Percentiles rank a stretch among this genome's conserved stretches.
Evolutionary conservation across 2,797 vertebrate species (phyloP).

Genomic region (Brachyalestes nurse): DNA sequence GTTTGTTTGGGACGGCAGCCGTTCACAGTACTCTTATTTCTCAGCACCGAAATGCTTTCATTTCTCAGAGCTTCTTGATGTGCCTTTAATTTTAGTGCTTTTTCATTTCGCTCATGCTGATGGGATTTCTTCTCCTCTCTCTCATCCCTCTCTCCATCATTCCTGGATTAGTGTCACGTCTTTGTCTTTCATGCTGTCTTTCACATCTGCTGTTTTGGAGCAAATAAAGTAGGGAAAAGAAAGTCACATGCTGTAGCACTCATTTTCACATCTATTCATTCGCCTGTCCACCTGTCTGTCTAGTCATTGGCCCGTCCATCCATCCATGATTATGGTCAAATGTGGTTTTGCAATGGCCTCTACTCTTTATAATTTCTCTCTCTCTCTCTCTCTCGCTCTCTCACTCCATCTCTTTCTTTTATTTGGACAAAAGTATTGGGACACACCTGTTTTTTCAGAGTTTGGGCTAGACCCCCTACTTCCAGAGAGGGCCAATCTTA

Average conservation of each 20-base stretch:
- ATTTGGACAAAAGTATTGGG: too few species aligned
- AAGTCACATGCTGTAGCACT: not conserved
- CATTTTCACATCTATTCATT: not conserved
- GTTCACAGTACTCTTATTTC: slow-evolving; percentile 15
- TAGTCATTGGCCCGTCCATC: too few species aligned
- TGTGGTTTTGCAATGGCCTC: not conserved
- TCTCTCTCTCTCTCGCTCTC: slow-evolving; percentile 4
- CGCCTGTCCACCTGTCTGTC: not conserved
- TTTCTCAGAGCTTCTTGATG: slow-evolving; percentile 43
- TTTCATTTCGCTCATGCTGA: slow-evolving; percentile 42
- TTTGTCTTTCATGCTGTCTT: slow-evolving; percentile 11
- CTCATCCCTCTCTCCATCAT: slow-evolving; percentile 23
- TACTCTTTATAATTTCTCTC: not conserved
- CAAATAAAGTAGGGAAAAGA: not conserved
- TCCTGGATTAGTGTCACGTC: slow-evolving; percentile 16
- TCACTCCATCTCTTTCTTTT: too few species aligned
- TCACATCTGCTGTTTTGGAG: slow-evolving; percentile 7
- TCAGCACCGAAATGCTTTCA: slow-evolving; percentile 36
- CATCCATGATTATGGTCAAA: not conserved
- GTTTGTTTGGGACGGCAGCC: slow-evolving; percentile 19
- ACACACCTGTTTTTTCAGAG: too few species aligned
- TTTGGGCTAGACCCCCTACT: too few species aligned
- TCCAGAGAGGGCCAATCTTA: too few species aligned
- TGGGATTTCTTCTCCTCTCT: slow-evolving; percentile 27
- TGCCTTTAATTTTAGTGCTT: slow-evolving; percentile 45